These are phyloP conservation scores for Macrophya annulata DNA, from an alignment of 2,888 invertebrate species.

Conservation along the genomic window DNA sequence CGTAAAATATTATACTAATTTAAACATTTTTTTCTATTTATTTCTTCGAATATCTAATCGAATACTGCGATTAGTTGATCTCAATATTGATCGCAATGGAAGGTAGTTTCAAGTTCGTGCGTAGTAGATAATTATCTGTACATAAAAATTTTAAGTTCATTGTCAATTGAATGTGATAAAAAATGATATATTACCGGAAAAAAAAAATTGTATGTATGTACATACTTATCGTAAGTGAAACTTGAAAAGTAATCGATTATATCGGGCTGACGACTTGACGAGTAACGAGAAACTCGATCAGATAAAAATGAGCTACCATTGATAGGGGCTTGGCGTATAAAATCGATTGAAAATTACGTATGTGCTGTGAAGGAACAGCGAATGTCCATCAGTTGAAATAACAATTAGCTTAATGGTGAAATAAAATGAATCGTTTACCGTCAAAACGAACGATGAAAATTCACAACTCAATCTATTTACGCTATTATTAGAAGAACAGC, in stretches of 20 bases:
- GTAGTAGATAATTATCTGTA: background rate
- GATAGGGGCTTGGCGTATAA: conserved; percentile 20
- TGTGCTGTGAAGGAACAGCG: background rate
- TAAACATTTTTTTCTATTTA: background rate
- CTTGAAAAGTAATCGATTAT: conserved; percentile 17
- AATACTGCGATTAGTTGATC: conserved; percentile 3
- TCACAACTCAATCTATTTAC: background rate
- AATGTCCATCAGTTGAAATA: background rate
- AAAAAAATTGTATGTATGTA: background rate
- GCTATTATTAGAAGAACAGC: background rate
- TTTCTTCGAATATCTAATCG: background rate
- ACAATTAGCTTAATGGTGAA: conserved; percentile 25
- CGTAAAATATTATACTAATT: too few relatives aligned
- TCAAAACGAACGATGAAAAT: conserved; percentile 8
- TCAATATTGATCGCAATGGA: background rate
- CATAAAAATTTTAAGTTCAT: conserved; percentile 1
- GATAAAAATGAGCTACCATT: background rate
- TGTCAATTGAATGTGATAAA: background rate
- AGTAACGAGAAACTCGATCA: conserved; percentile 11
- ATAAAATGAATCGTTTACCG: background rate
- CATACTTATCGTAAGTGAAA: background rate
- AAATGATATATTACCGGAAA: background rate
- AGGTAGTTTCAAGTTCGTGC: background rate
- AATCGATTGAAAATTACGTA: conserved; percentile 20
- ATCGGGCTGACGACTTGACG: background rate